Evolutionary conservation across 2,888 invertebrate species (phyloP).

Genomic region (Epirrita christyi): DNA sequence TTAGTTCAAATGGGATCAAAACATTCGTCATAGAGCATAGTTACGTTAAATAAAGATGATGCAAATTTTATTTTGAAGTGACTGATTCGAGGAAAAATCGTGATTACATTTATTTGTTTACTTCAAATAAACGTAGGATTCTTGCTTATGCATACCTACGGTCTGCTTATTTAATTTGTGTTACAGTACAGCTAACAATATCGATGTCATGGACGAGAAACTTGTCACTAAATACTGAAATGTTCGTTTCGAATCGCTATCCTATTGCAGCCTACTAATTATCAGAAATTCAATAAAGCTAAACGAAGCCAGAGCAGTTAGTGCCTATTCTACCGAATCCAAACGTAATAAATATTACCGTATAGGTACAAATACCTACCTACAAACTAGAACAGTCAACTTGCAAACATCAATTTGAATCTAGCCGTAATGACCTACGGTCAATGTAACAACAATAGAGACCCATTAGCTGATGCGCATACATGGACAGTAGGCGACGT

Average conservation of each 20-base stretch:
- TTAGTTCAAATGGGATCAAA: neutral
- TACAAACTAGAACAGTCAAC: slow-evolving; percentile 9
- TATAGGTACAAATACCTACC: slow-evolving; percentile 10
- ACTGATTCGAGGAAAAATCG: slow-evolving; percentile 31
- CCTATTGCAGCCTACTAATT: neutral
- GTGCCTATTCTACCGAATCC: slow-evolving; percentile 4
- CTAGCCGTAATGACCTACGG: slow-evolving; percentile 29
- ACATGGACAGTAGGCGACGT: slow-evolving; percentile 34
- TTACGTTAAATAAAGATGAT: slow-evolving; percentile 15
- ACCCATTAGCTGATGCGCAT: slow-evolving; percentile 40
- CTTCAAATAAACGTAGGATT: neutral
- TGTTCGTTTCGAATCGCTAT: slow-evolving; percentile 2
- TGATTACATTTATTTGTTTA: slow-evolving; percentile 32
- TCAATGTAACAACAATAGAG: slow-evolving; percentile 43
- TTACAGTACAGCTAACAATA: slow-evolving; percentile 1
- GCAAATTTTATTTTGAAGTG: slow-evolving; percentile 39
- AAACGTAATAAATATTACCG: slow-evolving; percentile 5
- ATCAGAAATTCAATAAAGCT: slow-evolving; percentile 4
- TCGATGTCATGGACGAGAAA: slow-evolving; percentile 4
- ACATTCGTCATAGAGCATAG: neutral
- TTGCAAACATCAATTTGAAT: slow-evolving; percentile 30
- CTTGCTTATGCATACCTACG: neutral
- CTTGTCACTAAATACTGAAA: neutral
- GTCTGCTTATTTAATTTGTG: slow-evolving; percentile 23
- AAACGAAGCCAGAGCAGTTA: neutral